phyloP scores from a whole-genome alignment of 2,797 vertebrate genomes.

The Syndactyla subalaris region DNA sequence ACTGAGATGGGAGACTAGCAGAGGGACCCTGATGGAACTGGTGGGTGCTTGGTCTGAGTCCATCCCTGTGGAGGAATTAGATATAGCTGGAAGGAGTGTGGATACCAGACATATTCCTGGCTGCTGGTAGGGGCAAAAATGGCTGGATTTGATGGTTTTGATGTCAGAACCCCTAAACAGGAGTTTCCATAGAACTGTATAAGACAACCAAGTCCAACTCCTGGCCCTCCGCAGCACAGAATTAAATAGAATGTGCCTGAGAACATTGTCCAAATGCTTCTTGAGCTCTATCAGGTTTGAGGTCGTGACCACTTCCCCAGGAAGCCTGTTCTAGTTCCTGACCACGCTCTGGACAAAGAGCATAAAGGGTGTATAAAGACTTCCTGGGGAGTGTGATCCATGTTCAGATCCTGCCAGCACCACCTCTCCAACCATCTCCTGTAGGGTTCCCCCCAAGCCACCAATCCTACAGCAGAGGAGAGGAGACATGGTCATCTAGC shows the following conservation, averaged over 20 bases:
- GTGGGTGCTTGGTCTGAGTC: background rate
- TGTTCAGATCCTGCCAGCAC: background rate
- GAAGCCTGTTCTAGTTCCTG: background rate
- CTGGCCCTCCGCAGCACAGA: background rate
- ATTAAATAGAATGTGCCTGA: background rate
- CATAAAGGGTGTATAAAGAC: background rate
- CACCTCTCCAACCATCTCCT: background rate
- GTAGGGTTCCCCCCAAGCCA: background rate
- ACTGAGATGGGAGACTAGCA: background rate
- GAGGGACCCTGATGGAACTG: background rate
- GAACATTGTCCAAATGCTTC: accelerated
- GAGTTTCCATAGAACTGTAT: background rate
- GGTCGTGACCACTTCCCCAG: background rate
- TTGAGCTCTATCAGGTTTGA: background rate
- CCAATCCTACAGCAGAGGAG: background rate
- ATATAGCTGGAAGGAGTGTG: background rate
- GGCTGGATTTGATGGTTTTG: background rate
- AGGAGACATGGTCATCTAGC: accelerated
- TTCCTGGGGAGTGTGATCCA: background rate
- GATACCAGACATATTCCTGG: background rate
- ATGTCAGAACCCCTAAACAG: background rate
- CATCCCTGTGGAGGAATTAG: background rate
- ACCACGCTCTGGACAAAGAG: background rate
- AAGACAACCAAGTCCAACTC: accelerated
- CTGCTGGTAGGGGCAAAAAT: background rate